Evolutionary conservation across 2,113 vertebrate genomes (phyloP).

Genomic region (Pandion haliaetus): DNA sequence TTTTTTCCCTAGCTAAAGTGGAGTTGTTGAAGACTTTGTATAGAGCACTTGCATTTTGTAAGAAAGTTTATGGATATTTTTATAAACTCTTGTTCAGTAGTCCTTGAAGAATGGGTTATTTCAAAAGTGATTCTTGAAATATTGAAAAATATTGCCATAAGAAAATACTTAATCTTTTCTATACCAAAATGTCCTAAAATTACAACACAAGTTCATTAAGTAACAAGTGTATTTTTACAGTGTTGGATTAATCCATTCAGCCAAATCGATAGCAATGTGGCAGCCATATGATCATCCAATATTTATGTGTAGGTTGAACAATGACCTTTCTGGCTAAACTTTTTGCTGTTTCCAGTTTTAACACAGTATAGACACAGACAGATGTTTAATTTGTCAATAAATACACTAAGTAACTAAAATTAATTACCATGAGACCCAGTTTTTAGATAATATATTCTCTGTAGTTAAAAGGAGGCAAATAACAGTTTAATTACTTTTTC

Average conservation of each 20-base stretch:
- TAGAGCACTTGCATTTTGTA: neutral
- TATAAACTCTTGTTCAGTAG: neutral
- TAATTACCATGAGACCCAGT: neutral
- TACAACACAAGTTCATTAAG: neutral
- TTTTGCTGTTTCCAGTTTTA: neutral
- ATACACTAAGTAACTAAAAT: slow-evolving; percentile 37
- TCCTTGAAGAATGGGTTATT: slow-evolving; percentile 38
- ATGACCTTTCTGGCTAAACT: neutral
- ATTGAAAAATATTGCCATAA: neutral
- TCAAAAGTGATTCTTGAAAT: neutral
- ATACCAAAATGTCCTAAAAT: neutral
- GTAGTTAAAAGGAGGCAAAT: slow-evolving; percentile 42
- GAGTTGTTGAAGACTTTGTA: neutral
- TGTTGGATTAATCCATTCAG: neutral
- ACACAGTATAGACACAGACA: neutral
- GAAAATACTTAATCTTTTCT: neutral
- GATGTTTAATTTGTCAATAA: slow-evolving; percentile 10
- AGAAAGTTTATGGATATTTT: neutral
- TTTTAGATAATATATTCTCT: slow-evolving; percentile 29
- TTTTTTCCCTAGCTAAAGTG: neutral
- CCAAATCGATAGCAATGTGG: neutral
- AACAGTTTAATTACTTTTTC: neutral
- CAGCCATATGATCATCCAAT: neutral
- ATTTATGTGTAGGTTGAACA: neutral
- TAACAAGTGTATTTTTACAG: neutral